These are phyloP conservation scores for Drosophila melanosoma DNA, from an alignment of 2,888 invertebrate genomes.

Conservation along the genomic window DNA sequence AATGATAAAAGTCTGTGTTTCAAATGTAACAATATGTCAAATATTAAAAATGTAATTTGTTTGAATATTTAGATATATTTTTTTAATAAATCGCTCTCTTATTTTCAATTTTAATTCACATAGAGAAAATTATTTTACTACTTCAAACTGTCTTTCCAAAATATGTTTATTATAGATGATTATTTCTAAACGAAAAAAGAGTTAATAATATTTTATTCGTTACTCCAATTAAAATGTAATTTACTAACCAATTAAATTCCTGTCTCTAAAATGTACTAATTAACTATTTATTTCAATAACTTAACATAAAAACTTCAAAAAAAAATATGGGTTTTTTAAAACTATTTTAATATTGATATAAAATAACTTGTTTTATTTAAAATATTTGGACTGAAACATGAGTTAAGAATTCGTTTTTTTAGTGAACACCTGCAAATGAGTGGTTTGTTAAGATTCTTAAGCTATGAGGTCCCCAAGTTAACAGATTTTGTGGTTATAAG, in stretches of 20 bases:
- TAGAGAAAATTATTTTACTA: not conserved
- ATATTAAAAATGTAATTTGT: not conserved
- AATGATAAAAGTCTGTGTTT: not conserved
- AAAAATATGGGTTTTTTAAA: not conserved
- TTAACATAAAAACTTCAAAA: not conserved
- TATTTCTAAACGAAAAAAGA: not conserved
- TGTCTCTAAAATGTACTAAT: not conserved
- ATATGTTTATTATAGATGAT: not conserved
- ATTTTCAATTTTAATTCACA: not conserved
- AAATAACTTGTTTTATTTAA: not conserved
- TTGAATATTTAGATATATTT: too few species aligned
- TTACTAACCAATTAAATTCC: not conserved
- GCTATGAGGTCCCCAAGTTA: constrained; percentile 4
- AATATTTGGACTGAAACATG: not conserved
- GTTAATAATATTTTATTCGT: not conserved
- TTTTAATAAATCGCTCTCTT: not conserved
- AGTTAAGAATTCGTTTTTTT: not conserved
- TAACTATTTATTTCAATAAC: not conserved
- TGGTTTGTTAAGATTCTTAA: constrained; percentile 5
- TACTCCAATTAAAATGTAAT: not conserved
- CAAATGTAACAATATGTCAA: not conserved
- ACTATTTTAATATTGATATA: not conserved
- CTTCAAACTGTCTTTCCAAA: not conserved
- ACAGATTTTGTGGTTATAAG: constrained; percentile 35
- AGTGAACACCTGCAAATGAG: constrained; percentile 15